Evolutionary conservation across 2,888 invertebrate genomes (phyloP).

Genomic region (Agrilus cyanescens): DNA sequence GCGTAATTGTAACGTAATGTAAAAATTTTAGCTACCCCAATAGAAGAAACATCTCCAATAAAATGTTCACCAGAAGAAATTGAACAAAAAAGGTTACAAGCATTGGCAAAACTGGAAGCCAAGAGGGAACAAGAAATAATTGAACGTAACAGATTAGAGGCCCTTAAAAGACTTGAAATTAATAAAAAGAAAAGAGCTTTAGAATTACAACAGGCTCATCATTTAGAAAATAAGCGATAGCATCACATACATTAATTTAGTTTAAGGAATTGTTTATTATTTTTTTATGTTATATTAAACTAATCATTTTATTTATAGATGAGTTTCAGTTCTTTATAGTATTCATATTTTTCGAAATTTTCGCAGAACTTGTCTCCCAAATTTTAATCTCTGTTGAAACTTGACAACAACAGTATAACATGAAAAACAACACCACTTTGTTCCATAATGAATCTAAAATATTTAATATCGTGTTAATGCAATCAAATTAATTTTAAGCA

Average conservation of each 20-base stretch:
- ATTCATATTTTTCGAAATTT: too few relatives aligned
- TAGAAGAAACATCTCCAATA: constrained; percentile 18
- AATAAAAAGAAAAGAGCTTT: constrained; percentile 20
- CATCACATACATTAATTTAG: too few relatives aligned
- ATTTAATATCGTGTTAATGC: too few relatives aligned
- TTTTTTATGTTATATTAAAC: too few relatives aligned
- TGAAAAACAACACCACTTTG: constrained; percentile 30
- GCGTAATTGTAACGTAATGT: too few relatives aligned
- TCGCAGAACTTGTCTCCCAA: constrained; percentile 17
- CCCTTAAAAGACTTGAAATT: constrained; percentile 27
- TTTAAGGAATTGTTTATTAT: too few relatives aligned
- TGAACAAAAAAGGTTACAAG: constrained; percentile 36
- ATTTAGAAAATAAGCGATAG: too few relatives aligned
- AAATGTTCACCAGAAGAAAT: constrained; percentile 37
- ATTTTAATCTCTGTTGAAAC: constrained; percentile 40
- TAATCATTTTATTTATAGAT: too few relatives aligned
- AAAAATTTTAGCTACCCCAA: too few relatives aligned
- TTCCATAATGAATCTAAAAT: constrained; percentile 29
- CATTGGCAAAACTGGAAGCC: constrained; percentile 34
- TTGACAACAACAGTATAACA: constrained; percentile 46
- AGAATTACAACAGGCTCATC: constrained; percentile 5
- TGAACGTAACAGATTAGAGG: constrained; percentile 30
- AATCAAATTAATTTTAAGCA: too few relatives aligned
- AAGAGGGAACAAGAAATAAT: constrained; percentile 32
- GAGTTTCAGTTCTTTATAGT: too few relatives aligned